Conservation (phyloP, 2,797 vertebrate genomes). For the Paramormyrops hopkinsi region DNA sequence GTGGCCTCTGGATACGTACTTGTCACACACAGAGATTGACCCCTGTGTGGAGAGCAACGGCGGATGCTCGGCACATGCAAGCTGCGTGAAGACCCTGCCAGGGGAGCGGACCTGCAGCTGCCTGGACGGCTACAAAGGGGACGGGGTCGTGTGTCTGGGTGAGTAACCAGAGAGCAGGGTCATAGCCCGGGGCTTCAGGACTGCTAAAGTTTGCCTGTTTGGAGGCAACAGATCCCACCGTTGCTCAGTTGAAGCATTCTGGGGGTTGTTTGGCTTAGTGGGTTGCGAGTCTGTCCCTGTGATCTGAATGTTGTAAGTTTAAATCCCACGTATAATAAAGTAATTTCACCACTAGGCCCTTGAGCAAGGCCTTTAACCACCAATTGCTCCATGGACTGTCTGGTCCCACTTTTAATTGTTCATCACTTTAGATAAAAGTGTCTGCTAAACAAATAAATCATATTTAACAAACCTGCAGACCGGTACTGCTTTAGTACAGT, state of each 20-base stretch:
- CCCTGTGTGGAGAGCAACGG: constrained; percentile 67
- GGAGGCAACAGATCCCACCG: not conserved
- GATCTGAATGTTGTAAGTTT: not conserved
- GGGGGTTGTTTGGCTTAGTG: not conserved
- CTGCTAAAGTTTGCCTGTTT: not conserved
- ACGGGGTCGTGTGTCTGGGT: constrained; percentile 85
- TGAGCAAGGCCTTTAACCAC: not conserved
- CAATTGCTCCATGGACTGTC: not conserved
- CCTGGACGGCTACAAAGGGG: constrained; percentile 70
- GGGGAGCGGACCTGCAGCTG: constrained; percentile 80
- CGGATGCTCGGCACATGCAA: constrained; percentile 74
- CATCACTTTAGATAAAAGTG: not conserved
- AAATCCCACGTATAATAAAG: not conserved
- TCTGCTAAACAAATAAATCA: not conserved
- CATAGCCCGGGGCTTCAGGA: not conserved
- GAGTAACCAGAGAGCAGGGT: constrained; percentile 24
- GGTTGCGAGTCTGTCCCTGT: not conserved
- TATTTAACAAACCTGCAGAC: not conserved
- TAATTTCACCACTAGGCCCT: not conserved
- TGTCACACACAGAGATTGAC: constrained; percentile 67
- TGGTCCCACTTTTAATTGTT: not conserved
- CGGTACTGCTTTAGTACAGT: not conserved
- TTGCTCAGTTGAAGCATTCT: not conserved
- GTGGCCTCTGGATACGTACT: not conserved
- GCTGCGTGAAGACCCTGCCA: constrained; percentile 70